Evolutionary conservation across 2,113 vertebrate genomes (phyloP).

Genomic region (Eclectus roratus): DNA sequence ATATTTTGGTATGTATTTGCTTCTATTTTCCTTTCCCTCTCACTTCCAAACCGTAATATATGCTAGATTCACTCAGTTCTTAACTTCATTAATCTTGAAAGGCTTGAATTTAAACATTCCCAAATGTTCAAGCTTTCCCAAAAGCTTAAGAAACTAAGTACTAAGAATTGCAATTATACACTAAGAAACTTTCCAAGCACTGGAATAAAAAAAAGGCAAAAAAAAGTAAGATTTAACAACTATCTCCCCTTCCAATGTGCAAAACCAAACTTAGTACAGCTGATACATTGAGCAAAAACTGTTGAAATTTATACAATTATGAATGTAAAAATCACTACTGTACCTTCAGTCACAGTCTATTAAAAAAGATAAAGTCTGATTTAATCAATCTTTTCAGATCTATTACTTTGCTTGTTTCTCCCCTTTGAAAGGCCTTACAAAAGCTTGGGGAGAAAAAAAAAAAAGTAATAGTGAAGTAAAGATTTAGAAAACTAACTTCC

Average conservation of each 20-base stretch:
- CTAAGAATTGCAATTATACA: neutral
- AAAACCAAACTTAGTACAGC: neutral
- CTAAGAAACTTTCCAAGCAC: neutral
- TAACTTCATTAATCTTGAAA: neutral
- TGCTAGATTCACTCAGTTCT: neutral
- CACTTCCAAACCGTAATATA: neutral
- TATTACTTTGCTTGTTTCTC: neutral
- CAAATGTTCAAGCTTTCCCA: neutral
- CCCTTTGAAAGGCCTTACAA: neutral
- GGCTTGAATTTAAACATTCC: neutral
- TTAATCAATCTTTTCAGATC: neutral
- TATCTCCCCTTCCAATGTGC: neutral
- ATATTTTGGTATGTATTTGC: neutral
- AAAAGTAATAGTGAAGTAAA: neutral
- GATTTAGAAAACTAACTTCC: neutral
- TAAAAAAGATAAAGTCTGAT: neutral
- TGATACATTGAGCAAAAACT: neutral
- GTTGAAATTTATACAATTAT: neutral
- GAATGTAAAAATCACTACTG: neutral
- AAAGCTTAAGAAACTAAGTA: neutral
- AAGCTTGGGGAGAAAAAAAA: accelerated
- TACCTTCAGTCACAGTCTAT: neutral
- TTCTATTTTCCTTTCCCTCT: neutral
- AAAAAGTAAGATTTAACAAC: neutral
- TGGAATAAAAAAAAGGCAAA: neutral